Base-by-base conservation (phyloP, 2,797 vertebrate genomes). In the Dermochelys coriacea region DNA sequence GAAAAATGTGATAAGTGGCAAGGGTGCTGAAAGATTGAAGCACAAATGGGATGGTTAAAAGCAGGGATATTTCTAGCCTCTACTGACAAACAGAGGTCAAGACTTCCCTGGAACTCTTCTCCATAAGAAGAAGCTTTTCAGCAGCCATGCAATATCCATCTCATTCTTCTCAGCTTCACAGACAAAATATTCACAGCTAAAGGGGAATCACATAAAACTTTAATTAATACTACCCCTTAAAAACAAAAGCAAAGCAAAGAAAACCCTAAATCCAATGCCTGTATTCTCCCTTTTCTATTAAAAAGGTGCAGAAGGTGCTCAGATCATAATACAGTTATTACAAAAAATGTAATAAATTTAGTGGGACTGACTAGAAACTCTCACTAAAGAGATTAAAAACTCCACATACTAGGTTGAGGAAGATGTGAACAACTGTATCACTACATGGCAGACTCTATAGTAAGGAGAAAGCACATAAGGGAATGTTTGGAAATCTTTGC, bases 1-100 rank as follows among this genome's bases (percentile, higher is more conserved):
- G 97, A 93, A 97, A 97, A 97, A 97, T 94, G 97, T 98, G 97
- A 96, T 97, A 98, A 98, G 97, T 98, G 96, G 97, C 94, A 96
- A 98, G 96, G 95, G 96, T 97, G 97, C 97, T 98, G 97, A 98
- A 97, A 97, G 96, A 96, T 90, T 97, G 96, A 97, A 95, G 96
- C 94, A 95, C 93, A 97, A 97, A 97, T 97, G 96, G 96, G 94
- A 83, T 54, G 89, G 95, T 95, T 97, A 97, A 98, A 97, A 98
- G 97, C 95, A 55, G 85, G 93, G 95, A 95, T 97, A 88, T 96
- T 96, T 96, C 96, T 31, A 59, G 88, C 31, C 83, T 8, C 51
- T 85, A 89, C 68, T 0, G 4, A 34, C 68, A 19, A 59, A 80
- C 75, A 95, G 77, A 59, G 79, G 88, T 89, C 92, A 96, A 96